A percentile compares a stretch with the other conserved stretches of the same genome.
phyloP scores from a whole-genome alignment of 2,113 vertebrate genomes.

The Thermophis baileyi region DNA sequence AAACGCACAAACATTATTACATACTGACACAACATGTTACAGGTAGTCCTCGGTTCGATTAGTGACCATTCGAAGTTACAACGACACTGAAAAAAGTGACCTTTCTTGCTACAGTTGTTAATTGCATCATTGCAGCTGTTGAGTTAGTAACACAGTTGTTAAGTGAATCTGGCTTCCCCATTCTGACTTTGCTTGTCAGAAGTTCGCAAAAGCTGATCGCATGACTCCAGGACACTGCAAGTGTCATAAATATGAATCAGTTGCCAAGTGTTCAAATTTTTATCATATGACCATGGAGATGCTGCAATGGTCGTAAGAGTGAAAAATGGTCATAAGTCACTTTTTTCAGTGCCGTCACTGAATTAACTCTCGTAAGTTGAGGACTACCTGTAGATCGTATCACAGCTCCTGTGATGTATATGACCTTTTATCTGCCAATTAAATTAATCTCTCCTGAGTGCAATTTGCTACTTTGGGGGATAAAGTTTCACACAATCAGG shows the following conservation, averaged over 20 bases:
- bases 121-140: background rate
- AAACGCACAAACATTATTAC: background rate
- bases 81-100: background rate
- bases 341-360: background rate
- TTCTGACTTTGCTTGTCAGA: background rate
- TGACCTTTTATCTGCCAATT: conserved; percentile 52
- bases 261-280: background rate
- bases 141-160: background rate
- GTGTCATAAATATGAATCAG: background rate
- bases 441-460: conserved; percentile 46
- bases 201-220: background rate
- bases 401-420: conserved; percentile 35
- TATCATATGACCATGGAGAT: background rate
- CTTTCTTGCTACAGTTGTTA: background rate
- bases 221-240: background rate
- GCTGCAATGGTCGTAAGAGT: background rate
- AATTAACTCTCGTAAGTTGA: background rate
- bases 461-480: conserved; percentile 33
- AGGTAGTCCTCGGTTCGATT: background rate
- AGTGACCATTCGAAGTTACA: background rate
- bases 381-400: background rate
- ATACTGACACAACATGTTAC: background rate
- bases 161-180: background rate
- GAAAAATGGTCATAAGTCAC: background rate
- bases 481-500: conserved; percentile 57